A percentile compares a stretch with the other conserved stretches of the same genome.
These are phyloP conservation scores for Vultur gryphus DNA, from an alignment of 2,797 vertebrate species.

Conservation along the genomic window DNA sequence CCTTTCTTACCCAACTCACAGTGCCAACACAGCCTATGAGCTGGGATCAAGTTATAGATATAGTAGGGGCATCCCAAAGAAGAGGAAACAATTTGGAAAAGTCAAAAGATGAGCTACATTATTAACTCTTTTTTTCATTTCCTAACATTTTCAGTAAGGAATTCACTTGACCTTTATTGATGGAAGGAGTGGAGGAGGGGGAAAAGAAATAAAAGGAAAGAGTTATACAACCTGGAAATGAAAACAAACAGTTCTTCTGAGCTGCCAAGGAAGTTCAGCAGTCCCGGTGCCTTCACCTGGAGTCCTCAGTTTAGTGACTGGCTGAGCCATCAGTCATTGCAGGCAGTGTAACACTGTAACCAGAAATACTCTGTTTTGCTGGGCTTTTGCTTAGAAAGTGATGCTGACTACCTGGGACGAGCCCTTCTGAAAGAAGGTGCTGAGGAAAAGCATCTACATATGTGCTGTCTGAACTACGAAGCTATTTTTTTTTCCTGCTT, in stretches of 20 bases:
- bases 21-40: background rate
- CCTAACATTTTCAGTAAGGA: background rate
- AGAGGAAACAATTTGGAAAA: background rate
- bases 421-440: background rate
- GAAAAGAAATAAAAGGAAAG: background rate
- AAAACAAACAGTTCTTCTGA: background rate
- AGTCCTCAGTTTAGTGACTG: background rate
- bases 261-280: background rate
- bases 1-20: background rate
- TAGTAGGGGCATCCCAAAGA: background rate
- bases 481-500: background rate
- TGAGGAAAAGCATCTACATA: background rate
- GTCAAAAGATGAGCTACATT: background rate
- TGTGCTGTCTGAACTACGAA: background rate
- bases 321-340: background rate
- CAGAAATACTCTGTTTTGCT: background rate
- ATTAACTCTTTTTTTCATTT: background rate
- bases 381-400: background rate
- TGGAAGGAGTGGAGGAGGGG: background rate
- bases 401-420: background rate
- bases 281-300: background rate
- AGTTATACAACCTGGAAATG: background rate
- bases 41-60: background rate
- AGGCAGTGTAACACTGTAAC: rapidly evolving
- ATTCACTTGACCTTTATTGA: rapidly evolving